phyloP scores from a whole-genome alignment of 2,888 invertebrate genomes.

The Crematogaster levior region DNA sequence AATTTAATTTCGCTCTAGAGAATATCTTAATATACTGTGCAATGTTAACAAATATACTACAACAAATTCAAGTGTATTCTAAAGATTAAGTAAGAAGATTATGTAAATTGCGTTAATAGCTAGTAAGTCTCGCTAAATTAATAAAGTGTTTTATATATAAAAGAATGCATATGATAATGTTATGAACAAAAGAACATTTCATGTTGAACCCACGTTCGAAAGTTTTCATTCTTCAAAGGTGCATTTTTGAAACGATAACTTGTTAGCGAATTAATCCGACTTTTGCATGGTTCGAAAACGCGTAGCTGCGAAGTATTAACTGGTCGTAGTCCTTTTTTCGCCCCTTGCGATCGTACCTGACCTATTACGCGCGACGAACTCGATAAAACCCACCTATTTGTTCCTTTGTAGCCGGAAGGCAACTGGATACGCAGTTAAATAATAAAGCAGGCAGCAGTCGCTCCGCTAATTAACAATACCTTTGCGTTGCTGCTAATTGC shows the following conservation, averaged over 20 bases:
- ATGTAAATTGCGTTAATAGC: neutral
- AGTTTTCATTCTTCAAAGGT: conserved; percentile 31
- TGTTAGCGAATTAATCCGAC: conserved; percentile 47
- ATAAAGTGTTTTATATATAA: neutral
- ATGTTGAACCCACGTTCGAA: neutral
- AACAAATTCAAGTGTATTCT: neutral
- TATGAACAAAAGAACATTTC: neutral
- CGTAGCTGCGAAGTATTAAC: conserved; percentile 48
- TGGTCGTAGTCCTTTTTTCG: conserved; percentile 42
- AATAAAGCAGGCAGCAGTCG: conserved; percentile 74
- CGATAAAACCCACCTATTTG: conserved; percentile 72
- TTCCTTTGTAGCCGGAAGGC: conserved; percentile 71
- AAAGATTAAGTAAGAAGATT: neutral
- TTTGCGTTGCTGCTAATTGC: conserved; percentile 77
- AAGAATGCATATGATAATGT: neutral
- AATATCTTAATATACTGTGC: neutral
- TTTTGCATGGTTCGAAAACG: conserved; percentile 46
- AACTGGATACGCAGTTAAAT: conserved; percentile 75
- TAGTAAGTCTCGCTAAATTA: neutral
- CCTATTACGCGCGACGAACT: conserved; percentile 65
- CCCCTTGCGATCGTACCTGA: conserved; percentile 43
- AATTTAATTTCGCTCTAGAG: neutral
- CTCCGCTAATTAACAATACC: conserved; percentile 77
- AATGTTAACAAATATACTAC: neutral
- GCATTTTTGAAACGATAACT: conserved; percentile 32